A percentile compares a stretch with the other conserved stretches of the same genome.
Evolutionary conservation across 2,888 invertebrate species (phyloP).

Genomic region (Hanleya hanleyi): DNA sequence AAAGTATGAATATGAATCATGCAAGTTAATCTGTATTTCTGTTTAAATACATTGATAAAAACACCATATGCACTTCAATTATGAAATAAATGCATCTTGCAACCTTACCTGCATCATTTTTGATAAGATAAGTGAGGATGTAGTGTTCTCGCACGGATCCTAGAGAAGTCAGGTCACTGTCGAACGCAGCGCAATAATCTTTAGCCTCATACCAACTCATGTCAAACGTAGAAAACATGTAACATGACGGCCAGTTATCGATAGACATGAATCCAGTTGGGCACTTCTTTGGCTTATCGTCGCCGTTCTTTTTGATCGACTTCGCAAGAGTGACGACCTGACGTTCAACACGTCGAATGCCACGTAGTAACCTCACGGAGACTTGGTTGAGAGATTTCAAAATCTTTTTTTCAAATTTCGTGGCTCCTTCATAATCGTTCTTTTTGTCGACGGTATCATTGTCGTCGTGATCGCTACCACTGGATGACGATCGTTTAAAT

Average conservation of each 20-base stretch:
- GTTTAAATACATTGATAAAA: no score
- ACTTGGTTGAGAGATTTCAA: slow-evolving; percentile 42
- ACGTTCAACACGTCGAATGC: slow-evolving; percentile 51
- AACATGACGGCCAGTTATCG: slow-evolving; percentile 59
- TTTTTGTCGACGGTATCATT: background rate
- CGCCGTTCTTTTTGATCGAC: background rate
- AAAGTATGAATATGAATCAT: no score
- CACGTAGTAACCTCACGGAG: slow-evolving; percentile 47
- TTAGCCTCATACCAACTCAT: slow-evolving; percentile 63
- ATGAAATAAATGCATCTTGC: no score
- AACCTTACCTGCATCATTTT: slow-evolving; percentile 57
- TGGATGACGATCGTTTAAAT: background rate
- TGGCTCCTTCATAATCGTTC: background rate
- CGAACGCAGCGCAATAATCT: slow-evolving; percentile 61
- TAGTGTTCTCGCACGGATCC: slow-evolving; percentile 60
- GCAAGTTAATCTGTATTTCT: no score
- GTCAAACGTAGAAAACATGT: slow-evolving; percentile 61
- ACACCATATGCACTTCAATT: no score
- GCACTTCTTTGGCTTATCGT: slow-evolving; percentile 33
- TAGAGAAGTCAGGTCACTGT: slow-evolving; percentile 57
- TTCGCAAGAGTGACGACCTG: slow-evolving; percentile 26
- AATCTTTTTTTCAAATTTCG: slow-evolving; percentile 21
- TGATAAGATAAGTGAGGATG: slow-evolving; percentile 59
- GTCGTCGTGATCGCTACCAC: background rate
- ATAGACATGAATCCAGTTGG: slow-evolving; percentile 54